phyloP scores from a whole-genome alignment of 92 coral and sea anemone genomes.

The Umimayanthus chanpuru region DNA sequence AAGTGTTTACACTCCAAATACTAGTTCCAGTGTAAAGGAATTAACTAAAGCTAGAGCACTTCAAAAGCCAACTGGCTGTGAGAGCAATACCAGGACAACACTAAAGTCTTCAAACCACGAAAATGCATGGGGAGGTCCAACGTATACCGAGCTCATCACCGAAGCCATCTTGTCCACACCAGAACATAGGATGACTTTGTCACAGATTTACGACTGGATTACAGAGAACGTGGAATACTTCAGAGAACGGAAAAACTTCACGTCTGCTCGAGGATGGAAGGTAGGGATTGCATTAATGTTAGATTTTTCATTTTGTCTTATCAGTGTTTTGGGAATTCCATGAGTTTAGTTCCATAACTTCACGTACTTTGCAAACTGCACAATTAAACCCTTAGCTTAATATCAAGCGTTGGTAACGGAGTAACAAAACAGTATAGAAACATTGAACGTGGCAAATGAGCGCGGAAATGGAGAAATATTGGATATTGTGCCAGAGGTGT shows the following conservation, averaged over 20 bases:
- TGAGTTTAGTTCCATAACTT: not conserved
- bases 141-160: slow-evolving; percentile 44
- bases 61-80: slow-evolving; percentile 18
- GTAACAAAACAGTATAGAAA: slow-evolving; percentile 19
- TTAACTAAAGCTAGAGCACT: slow-evolving; percentile 1
- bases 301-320: not conserved
- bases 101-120: slow-evolving; percentile 34
- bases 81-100: not conserved
- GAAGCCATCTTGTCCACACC: slow-evolving; percentile 45
- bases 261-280: slow-evolving; percentile 48
- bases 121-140: slow-evolving; percentile 44
- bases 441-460: not conserved
- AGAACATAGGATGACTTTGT: slow-evolving; percentile 37
- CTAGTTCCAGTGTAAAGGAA: not conserved
- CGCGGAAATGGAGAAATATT: not conserved
- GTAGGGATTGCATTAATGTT: not conserved
- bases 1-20: not conserved
- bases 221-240: slow-evolving; percentile 40
- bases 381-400: not conserved
- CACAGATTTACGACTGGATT: slow-evolving; percentile 45
- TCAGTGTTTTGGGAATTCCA: not conserved
- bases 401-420: slow-evolving; percentile 19
- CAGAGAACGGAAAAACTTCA: slow-evolving; percentile 35
- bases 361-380: not conserved
- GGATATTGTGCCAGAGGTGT: slow-evolving; percentile 36